Base-by-base conservation (phyloP, 1,140 invertebrate species). In the Drosophila kanapiae region DNA sequence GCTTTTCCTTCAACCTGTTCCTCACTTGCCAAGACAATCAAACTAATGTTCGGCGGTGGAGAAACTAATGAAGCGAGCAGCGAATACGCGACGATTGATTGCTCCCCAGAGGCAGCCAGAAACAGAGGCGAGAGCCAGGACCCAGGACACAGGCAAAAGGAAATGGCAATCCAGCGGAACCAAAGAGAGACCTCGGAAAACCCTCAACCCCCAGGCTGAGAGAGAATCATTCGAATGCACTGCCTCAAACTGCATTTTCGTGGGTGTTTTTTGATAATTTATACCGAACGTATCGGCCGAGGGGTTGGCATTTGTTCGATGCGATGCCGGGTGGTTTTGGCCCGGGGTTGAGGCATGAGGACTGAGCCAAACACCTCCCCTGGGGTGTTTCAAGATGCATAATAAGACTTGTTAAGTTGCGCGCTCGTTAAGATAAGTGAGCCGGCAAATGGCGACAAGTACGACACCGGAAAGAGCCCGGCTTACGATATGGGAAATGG, bases 321-420 rank as follows among this genome's bases (percentile, higher is more conserved):
- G 37, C 40, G 14, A 37, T 27, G 31, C n/a, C 31, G 47, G 18
- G 37, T 58, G 75, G 47, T 27, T 61, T 42, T 70, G 9, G 4
- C 14, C 27, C 13, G 14, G 47, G 54, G 72, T 38, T 29, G 35
- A 33, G 37, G 29, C 27, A 35, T 42, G 29, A 27, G 40, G 23
- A 23, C 23, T 23, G 23, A 23, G 23, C 23, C 33, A 14, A 43
- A 54, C 38, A 59, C 62, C 67, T 90, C 74, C 85, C 85, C 56
- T 59, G 74, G 77, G 84, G 51, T 69, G 61, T 40, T 67, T 59
- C 60, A 68, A 84, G 84, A 67, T 90, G 80, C 84, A 90, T 88
- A 88, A 88, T 84, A 88, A 88, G 85, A 91, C 78, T 91, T 90
- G 85, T 90, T 91, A 90, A 90, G 85, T 91, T 81, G 78, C 86